Evolutionary conservation across 2,797 vertebrate species (phyloP), one percentile per base, ranked within the genome.

Genomic region (Poliocrania exsul): DNA sequence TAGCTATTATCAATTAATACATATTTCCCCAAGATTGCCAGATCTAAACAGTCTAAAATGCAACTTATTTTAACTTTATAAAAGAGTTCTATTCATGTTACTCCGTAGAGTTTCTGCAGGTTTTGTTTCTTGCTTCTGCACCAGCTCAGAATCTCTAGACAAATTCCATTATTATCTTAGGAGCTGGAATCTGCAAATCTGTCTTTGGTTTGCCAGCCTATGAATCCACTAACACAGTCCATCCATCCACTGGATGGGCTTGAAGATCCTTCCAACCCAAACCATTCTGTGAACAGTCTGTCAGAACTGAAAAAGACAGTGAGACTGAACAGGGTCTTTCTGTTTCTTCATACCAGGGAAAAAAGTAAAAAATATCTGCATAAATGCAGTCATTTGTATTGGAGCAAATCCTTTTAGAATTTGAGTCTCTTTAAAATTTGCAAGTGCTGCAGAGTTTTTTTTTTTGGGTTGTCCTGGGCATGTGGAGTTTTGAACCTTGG

Each of bases 321-420:
- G 16, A 74, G 57, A 31, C n/a, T 14, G 50, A 38, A 29, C 23
- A 54, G 44, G 8, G 7, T 51, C 40, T 11, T 29, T 9, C n/a
- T 88, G 20, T 79, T 61, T 15, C 47, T 62, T 44, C 16, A 18
- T 44, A 49, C 8, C 19, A 54, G 51, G 17, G 74, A 49, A 44
- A 3, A 47, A 66, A n/a, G 31, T 12, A 20, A 25, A 12, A 16
- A 2, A 40, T 14, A 4, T 0, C 10, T 1, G 3, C 31, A 8
- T 15, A 54, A 51, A 35, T 25, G 11, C 4, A 35, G 16, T 86
- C 50, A 24, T 53, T 67, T 17, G 5, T 47, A 13, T 58, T 61
- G 28, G 29, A 42, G 6, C 13, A 5, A 79, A 47, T 57, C 5
- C 15, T 79, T 60, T 57, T n/a, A 57, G 25, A 47, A 9, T 16